phyloP scores from a whole-genome alignment of 2,888 invertebrate species.

The Ennomos fuscantarius region DNA sequence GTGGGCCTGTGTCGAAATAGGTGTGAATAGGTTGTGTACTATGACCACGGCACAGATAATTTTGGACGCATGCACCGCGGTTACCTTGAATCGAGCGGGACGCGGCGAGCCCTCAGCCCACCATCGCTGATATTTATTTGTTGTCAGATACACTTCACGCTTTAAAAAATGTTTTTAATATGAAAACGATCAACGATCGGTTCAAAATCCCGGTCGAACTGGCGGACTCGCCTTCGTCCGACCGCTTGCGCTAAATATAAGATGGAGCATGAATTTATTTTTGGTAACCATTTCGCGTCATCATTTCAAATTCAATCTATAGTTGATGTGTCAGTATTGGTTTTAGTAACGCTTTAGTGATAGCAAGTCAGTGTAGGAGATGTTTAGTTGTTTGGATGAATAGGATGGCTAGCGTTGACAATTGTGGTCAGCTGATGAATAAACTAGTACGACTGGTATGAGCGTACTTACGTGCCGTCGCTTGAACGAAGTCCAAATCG shows the following conservation, averaged over 20 bases:
- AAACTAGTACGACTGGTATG: constrained; percentile 28
- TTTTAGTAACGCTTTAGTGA: constrained; percentile 37
- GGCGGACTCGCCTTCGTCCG: constrained; percentile 71
- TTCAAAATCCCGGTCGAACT: constrained; percentile 80
- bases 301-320: constrained; percentile 56
- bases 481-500: constrained; percentile 56
- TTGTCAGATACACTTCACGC: constrained; percentile 56
- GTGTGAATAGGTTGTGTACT: constrained; percentile 81
- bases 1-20: constrained; percentile 83
- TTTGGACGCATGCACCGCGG: constrained; percentile 69
- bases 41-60: constrained; percentile 73
- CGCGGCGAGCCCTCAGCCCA: constrained; percentile 57
- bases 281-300: constrained; percentile 81
- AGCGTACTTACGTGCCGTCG: constrained; percentile 45
- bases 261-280: constrained; percentile 83
- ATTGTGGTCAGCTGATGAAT: constrained; percentile 19
- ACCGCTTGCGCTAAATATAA: constrained; percentile 83
- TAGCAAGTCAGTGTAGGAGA: constrained; percentile 26
- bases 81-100: constrained; percentile 75
- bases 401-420: constrained; percentile 14
- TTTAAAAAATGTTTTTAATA: constrained; percentile 54
- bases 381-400: constrained; percentile 27
- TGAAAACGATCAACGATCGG: constrained; percentile 74
- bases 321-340: constrained; percentile 48
- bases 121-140: constrained; percentile 62